Percentiles rank a stretch among this genome's conserved stretches.
phyloP scores from a whole-genome alignment of 2,888 invertebrate genomes.

The Phyllotreta striolata region DNA sequence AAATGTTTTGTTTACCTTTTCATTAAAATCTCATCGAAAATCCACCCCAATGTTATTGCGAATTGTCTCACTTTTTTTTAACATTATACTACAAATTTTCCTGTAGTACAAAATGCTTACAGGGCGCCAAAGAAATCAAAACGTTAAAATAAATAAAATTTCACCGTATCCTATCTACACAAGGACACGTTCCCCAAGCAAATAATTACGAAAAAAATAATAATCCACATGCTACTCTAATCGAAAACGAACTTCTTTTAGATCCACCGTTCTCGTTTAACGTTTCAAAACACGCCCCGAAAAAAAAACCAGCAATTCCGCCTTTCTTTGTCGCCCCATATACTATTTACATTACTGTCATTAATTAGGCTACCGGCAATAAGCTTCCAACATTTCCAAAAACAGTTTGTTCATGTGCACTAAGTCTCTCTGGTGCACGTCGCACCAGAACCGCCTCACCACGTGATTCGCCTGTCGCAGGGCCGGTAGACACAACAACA shows the following conservation, averaged over 20 bases:
- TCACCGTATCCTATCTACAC: neutral
- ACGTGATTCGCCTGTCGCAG: slow-evolving; percentile 90
- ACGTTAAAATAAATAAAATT: neutral
- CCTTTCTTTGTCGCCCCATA: neutral
- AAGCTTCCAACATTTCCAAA: slow-evolving; percentile 93
- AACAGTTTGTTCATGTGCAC: slow-evolving; percentile 96
- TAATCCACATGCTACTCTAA: too few relatives aligned
- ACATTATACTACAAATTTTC: slow-evolving; percentile 38
- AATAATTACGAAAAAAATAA: slow-evolving; percentile 2
- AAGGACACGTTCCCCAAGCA: neutral
- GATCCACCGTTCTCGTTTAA: neutral
- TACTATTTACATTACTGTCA: neutral
- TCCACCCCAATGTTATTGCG: slow-evolving; percentile 22
- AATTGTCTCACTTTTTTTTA: slow-evolving; percentile 1
- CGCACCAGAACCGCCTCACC: slow-evolving; percentile 90
- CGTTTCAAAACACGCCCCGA: too few relatives aligned
- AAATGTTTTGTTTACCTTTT: neutral
- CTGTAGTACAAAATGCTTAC: slow-evolving; percentile 31
- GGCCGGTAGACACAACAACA: slow-evolving; percentile 87
- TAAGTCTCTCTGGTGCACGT: slow-evolving; percentile 85
- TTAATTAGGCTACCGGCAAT: slow-evolving; percentile 65
- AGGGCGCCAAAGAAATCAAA: slow-evolving; percentile 24
- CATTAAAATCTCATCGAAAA: slow-evolving; percentile 9
- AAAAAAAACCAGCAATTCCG: neutral
- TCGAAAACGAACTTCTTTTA: too few relatives aligned